phyloP scores from a whole-genome alignment of 2,888 invertebrate genomes.

The Plagodis dolabraria region DNA sequence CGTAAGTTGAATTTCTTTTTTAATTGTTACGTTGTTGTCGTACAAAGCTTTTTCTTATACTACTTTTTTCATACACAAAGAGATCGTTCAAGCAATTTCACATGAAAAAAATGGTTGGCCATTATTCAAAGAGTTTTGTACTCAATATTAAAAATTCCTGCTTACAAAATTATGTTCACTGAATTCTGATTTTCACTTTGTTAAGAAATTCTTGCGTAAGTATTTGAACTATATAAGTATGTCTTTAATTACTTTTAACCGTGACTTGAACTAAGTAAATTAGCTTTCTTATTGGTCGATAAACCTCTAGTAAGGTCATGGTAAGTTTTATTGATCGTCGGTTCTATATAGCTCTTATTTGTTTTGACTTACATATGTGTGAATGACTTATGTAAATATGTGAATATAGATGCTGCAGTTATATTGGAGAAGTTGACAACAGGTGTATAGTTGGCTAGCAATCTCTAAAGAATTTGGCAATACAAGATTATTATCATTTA shows the following conservation, averaged over 20 bases:
- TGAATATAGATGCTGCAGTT: slow-evolving; percentile 12
- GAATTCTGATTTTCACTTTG: slow-evolving; percentile 22
- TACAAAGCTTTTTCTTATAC: background rate
- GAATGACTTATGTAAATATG: too few species aligned
- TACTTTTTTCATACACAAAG: slow-evolving; percentile 13
- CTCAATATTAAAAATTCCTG: slow-evolving; percentile 29
- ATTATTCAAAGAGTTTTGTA: slow-evolving; percentile 25
- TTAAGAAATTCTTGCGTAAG: slow-evolving; percentile 19
- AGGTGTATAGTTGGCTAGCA: slow-evolving; percentile 29
- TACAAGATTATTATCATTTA: too few species aligned
- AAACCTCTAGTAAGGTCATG: slow-evolving; percentile 23
- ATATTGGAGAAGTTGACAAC: slow-evolving; percentile 29
- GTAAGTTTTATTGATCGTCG: slow-evolving; percentile 21
- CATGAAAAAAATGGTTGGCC: slow-evolving; percentile 24
- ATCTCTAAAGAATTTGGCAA: background rate
- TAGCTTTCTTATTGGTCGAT: slow-evolving; percentile 17
- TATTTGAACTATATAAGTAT: slow-evolving; percentile 17
- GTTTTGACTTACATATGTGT: too few species aligned
- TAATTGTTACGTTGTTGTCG: background rate
- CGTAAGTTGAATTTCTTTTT: background rate
- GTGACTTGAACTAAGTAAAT: slow-evolving; percentile 13
- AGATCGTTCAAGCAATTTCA: slow-evolving; percentile 12
- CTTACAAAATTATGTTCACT: slow-evolving; percentile 17
- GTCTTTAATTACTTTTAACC: slow-evolving; percentile 17
- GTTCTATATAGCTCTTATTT: background rate